These are phyloP conservation scores for Penaeus monodon DNA, from an alignment of 2,888 invertebrate genomes.

Conservation along the genomic window DNA sequence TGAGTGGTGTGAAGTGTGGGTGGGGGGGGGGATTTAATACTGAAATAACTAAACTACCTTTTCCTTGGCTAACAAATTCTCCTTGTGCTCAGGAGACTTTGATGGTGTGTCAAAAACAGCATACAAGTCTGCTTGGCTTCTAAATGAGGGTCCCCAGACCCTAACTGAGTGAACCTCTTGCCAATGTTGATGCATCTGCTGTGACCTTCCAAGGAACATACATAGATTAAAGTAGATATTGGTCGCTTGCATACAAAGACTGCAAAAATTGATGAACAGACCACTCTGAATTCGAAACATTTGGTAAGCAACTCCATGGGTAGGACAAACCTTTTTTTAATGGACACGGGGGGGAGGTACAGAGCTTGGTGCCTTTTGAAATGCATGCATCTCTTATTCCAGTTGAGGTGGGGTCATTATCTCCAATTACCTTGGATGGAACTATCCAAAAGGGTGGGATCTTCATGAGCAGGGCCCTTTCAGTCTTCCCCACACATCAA, in stretches of 20 bases:
- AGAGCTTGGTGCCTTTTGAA: background rate
- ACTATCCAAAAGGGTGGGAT: conserved; percentile 14
- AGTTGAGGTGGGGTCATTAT: background rate
- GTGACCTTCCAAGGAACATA: background rate
- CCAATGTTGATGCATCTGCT: background rate
- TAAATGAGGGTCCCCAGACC: conserved; percentile 11
- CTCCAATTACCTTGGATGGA: conserved; percentile 2
- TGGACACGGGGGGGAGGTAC: background rate
- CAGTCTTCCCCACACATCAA: background rate
- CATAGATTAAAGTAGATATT: background rate
- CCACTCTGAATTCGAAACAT: background rate
- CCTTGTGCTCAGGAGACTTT: background rate
- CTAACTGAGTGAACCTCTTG: background rate
- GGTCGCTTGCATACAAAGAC: background rate
- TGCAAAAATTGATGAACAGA: conserved; percentile 20
- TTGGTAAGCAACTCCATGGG: background rate
- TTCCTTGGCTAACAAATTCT: too few species aligned
- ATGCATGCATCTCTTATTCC: background rate
- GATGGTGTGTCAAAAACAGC: conserved; percentile 12
- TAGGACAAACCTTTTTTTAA: background rate
- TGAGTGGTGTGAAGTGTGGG: background rate
- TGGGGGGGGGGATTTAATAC: too few species aligned
- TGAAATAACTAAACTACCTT: background rate
- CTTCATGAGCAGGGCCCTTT: conserved; percentile 5
- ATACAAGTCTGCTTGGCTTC: conserved; percentile 13